Conservation (phyloP, 37 sponge, comb jelly and placozoan species). For the Amphimedon queenslandica region DNA sequence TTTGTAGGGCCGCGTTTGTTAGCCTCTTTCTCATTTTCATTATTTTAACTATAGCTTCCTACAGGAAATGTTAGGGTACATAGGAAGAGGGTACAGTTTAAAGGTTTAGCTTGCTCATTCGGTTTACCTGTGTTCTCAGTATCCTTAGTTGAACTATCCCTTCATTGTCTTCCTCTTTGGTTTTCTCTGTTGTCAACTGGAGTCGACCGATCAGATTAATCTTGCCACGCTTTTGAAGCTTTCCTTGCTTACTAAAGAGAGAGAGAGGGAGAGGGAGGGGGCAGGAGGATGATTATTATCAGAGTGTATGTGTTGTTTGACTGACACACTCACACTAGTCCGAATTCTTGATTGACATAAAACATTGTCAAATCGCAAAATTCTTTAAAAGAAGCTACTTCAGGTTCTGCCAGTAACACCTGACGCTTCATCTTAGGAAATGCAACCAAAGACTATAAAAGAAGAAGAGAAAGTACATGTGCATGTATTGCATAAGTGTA, state of each 20-base stretch:
- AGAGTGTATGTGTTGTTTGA: conserved; percentile 3
- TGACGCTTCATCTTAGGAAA: conserved; percentile 86
- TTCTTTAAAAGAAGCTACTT: conserved; percentile 53
- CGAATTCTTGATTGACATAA: conserved; percentile 84
- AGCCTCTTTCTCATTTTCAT: conserved; percentile 93
- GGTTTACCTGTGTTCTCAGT: conserved; percentile 80
- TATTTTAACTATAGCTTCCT: conserved; percentile 96
- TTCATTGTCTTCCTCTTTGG: conserved; percentile 86
- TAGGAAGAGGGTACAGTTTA: not conserved
- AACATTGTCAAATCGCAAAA: conserved; percentile 51
- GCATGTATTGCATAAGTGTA: too few species aligned
- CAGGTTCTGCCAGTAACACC: conserved; percentile 66
- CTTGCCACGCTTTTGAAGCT: conserved; percentile 86
- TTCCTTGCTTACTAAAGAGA: conserved; percentile 64
- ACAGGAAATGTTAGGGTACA: not conserved
- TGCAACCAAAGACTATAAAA: conserved; percentile 64
- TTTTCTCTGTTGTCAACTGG: conserved; percentile 89
- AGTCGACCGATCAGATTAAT: conserved; percentile 86
- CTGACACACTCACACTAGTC: conserved; percentile 79
- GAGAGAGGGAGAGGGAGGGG: not conserved
- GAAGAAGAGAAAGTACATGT: not conserved
- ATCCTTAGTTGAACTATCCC: conserved; percentile 80
- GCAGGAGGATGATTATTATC: not conserved
- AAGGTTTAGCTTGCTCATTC: too few species aligned
- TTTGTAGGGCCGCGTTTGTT: conserved; percentile 82